Evolutionary conservation across 2,113 vertebrate species (phyloP).

Genomic region (Azemiops feae): DNA sequence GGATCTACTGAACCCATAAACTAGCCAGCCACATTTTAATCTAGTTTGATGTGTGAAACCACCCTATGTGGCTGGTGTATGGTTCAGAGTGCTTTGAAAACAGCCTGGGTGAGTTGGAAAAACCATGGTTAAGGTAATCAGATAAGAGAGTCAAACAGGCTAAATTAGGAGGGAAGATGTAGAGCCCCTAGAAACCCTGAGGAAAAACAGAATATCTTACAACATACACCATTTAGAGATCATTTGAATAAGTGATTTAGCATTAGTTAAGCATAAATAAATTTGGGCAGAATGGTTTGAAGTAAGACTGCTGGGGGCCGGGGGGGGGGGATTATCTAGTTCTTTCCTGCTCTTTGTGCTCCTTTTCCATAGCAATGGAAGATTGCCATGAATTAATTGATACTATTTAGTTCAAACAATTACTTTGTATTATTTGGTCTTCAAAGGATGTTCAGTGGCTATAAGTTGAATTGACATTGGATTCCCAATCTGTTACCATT

Average conservation of each 20-base stretch:
- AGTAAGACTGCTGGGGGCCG: neutral
- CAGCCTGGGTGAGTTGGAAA: neutral
- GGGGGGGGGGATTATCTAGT: neutral
- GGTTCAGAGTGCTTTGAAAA: neutral
- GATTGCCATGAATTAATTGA: neutral
- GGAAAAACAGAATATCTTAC: neutral
- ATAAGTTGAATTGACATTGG: neutral
- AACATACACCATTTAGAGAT: neutral
- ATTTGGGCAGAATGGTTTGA: neutral
- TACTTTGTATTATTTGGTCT: neutral
- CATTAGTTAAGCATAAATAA: neutral
- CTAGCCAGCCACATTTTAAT: neutral
- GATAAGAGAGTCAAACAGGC: neutral
- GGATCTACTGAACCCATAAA: neutral
- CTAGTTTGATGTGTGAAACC: neutral
- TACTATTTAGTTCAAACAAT: neutral
- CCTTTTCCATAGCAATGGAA: neutral
- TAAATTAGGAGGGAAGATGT: neutral
- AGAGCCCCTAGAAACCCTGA: neutral
- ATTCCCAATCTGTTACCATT: neutral
- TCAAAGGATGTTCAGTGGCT: neutral
- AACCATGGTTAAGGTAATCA: neutral
- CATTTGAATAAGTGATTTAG: neutral
- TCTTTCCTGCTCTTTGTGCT: neutral
- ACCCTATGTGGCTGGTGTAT: neutral